Conservation (phyloP, 2,888 invertebrate genomes). For the Mellilla xanthometata region DNA sequence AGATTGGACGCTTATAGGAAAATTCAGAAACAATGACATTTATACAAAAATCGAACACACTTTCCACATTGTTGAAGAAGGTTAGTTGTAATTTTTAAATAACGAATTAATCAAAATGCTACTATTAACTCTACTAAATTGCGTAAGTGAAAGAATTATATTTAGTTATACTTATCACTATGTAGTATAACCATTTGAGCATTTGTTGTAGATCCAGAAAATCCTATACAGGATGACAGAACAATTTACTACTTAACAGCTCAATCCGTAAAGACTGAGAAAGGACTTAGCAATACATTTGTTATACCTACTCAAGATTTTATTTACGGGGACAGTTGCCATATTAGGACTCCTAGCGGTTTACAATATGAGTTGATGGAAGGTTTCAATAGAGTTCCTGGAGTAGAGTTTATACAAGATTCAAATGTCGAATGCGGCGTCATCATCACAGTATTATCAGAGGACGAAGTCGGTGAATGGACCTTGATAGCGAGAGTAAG, state of each 20-base stretch:
- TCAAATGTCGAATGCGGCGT: slow-evolving; percentile 48
- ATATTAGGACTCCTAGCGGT: slow-evolving; percentile 49
- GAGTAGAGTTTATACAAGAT: slow-evolving; percentile 41
- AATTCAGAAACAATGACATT: slow-evolving; percentile 39
- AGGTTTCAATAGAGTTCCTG: slow-evolving; percentile 38
- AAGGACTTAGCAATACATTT: slow-evolving; percentile 37
- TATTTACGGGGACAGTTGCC: slow-evolving; percentile 46
- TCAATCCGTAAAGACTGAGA: slow-evolving; percentile 24
- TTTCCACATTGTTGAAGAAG: slow-evolving; percentile 42
- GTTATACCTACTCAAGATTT: slow-evolving; percentile 30
- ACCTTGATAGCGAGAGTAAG: slow-evolving; percentile 51
- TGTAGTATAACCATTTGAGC: neutral
- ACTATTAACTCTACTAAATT: too few relatives aligned
- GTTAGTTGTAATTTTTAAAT: slow-evolving; percentile 32
- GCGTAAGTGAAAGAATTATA: too few relatives aligned
- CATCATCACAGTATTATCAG: slow-evolving; percentile 38
- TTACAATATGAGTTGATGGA: slow-evolving; percentile 42
- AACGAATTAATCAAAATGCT: too few relatives aligned
- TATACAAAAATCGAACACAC: slow-evolving; percentile 37
- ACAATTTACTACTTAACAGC: slow-evolving; percentile 22
- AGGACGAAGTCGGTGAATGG: slow-evolving; percentile 56
- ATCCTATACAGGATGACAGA: slow-evolving; percentile 40
- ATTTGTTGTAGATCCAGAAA: slow-evolving; percentile 43
- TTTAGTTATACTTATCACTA: too few relatives aligned
- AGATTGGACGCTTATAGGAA: slow-evolving; percentile 45